Percentiles rank a stretch among this genome's conserved stretches.
Conservation (phyloP, 2,888 invertebrate species). For the Thymelicus acteon region DNA sequence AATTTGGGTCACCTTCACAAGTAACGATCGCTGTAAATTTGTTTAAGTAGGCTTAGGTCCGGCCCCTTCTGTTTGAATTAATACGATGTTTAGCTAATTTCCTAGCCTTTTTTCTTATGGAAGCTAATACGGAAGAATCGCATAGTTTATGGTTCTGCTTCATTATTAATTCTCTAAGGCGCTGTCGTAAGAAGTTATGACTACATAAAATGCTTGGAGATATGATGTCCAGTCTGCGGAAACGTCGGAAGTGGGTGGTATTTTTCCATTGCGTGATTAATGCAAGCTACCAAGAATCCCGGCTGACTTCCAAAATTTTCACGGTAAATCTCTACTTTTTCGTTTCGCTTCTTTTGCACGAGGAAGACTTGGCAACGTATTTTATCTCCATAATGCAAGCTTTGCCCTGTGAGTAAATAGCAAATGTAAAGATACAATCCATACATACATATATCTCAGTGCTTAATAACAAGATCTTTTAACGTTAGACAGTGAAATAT, state of each 20-base stretch:
- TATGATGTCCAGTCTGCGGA: constrained; percentile 56
- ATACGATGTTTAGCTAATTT: constrained; percentile 54
- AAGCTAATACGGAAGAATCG: constrained; percentile 16
- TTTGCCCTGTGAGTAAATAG: constrained; percentile 74
- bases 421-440: constrained; percentile 41
- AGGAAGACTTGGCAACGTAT: constrained; percentile 80
- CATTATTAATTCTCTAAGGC: constrained; percentile 32
- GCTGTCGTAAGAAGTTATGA: constrained; percentile 26
- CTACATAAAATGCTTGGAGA: constrained; percentile 39
- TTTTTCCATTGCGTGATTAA: constrained; percentile 78
- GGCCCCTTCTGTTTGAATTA: constrained; percentile 71
- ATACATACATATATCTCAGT: constrained; percentile 19
- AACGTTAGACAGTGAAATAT: neutral
- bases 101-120: constrained; percentile 37
- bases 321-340: constrained; percentile 75
- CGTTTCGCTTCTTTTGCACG: constrained; percentile 79
- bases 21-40: constrained; percentile 80
- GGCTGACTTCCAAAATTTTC: constrained; percentile 84
- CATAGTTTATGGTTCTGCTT: constrained; percentile 16
- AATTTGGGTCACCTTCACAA: constrained; percentile 83
- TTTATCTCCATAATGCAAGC: constrained; percentile 80
- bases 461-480: neutral
- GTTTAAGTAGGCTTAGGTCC: constrained; percentile 79
- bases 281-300: constrained; percentile 73
- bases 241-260: constrained; percentile 61